Percentiles rank a stretch among this genome's conserved stretches.
Conservation (phyloP, 2,113 vertebrate species). For the Catharus fuscescens region DNA sequence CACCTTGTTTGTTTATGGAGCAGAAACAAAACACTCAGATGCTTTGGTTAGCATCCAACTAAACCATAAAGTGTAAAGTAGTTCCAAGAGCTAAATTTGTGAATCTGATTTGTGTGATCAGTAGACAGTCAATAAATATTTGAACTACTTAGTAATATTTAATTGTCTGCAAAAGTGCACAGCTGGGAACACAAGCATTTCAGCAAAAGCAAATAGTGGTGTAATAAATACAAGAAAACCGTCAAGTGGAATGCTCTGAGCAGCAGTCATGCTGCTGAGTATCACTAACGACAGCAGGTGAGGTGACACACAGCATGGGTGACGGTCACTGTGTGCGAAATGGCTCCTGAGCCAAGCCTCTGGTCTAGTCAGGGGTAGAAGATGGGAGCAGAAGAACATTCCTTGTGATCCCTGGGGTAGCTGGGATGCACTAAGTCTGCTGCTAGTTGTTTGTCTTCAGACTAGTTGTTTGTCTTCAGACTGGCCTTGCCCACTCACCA, state of each 20-base stretch:
- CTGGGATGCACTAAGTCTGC: neutral
- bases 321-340: fast-evolving
- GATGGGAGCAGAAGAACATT: neutral
- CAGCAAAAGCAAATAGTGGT: neutral
- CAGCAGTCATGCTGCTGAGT: neutral
- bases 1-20: neutral
- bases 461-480: neutral
- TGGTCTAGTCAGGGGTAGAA: neutral
- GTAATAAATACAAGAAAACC: neutral
- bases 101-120: slow-evolving; percentile 1
- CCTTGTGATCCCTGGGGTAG: neutral
- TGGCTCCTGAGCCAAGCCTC: neutral
- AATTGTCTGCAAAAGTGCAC: neutral
- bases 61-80: neutral
- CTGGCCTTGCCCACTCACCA: neutral
- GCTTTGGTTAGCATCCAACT: neutral
- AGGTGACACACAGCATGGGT: neutral
- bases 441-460: neutral
- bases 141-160: neutral
- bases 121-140: slow-evolving; percentile 16
- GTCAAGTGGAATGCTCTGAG: neutral
- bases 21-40: neutral
- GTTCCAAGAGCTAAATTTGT: neutral
- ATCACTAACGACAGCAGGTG: neutral
- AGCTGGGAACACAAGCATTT: neutral